Percentiles rank a stretch among this genome's conserved stretches.
These are phyloP conservation scores for Sisyra nigra DNA, from an alignment of 2,888 invertebrate genomes.

Conservation along the genomic window DNA sequence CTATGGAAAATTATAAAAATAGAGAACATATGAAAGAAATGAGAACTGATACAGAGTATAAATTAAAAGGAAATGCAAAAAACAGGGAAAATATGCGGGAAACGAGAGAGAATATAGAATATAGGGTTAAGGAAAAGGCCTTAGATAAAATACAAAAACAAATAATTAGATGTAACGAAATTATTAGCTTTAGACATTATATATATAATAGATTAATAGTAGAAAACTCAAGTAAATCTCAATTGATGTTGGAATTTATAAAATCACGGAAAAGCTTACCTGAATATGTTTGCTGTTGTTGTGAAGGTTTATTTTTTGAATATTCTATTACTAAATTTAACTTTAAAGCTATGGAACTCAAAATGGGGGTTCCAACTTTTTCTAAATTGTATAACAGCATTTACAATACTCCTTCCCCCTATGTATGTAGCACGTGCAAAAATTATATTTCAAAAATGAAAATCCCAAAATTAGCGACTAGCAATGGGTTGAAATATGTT, in stretches of 20 bases:
- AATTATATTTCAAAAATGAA: slow-evolving; percentile 1
- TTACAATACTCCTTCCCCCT: slow-evolving; percentile 4
- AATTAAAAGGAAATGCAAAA: no score
- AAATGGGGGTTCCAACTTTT: background rate
- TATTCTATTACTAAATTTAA: slow-evolving; percentile 10
- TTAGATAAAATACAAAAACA: no score
- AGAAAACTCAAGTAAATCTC: no score
- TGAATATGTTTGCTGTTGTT: slow-evolving; percentile 10
- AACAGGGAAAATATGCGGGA: no score
- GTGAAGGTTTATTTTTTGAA: slow-evolving; percentile 12
- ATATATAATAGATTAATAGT: no score
- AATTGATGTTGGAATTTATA: slow-evolving; percentile 8
- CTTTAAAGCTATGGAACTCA: slow-evolving; percentile 2
- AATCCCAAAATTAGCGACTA: slow-evolving; percentile 12
- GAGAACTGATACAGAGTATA: no score
- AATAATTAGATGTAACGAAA: no score
- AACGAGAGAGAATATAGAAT: no score
- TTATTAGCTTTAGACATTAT: no score
- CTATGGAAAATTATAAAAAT: no score
- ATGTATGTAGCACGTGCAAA: slow-evolving; percentile 4
- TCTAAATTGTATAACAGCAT: background rate
- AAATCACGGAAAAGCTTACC: slow-evolving; percentile 8
- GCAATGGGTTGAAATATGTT: slow-evolving; percentile 13
- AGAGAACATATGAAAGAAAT: no score
- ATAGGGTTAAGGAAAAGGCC: no score